phyloP scores from a whole-genome alignment of 2,888 invertebrate genomes.

The Aphodius sticticus region DNA sequence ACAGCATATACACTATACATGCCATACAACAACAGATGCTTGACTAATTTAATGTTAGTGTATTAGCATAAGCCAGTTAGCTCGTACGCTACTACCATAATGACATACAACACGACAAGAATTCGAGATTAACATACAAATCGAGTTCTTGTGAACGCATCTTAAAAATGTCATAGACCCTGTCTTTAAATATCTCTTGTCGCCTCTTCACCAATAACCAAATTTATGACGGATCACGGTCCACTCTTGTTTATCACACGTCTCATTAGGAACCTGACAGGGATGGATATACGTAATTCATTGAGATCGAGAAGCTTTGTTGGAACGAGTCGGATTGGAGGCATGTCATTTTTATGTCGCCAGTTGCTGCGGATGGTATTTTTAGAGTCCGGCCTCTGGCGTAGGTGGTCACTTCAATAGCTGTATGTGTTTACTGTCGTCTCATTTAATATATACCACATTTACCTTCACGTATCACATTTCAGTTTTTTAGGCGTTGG shows the following conservation, averaged over 20 bases:
- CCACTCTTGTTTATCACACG: neutral
- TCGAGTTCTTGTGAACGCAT: neutral
- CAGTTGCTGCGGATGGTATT: neutral
- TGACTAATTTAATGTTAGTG: neutral
- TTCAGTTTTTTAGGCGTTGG: neutral
- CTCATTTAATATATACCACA: neutral
- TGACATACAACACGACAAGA: neutral
- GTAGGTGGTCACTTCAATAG: constrained; percentile 4
- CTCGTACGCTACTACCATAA: neutral
- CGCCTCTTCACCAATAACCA: neutral
- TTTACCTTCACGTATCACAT: neutral
- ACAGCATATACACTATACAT: neutral
- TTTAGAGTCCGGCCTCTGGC: neutral
- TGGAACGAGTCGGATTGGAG: neutral
- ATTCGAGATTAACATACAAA: neutral
- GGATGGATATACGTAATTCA: neutral
- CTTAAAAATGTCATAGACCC: neutral
- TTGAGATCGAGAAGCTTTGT: neutral
- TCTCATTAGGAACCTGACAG: neutral
- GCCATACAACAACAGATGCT: neutral
- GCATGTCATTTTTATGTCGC: neutral
- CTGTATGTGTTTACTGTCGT: neutral
- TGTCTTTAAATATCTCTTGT: neutral
- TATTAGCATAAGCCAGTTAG: neutral
- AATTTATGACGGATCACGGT: neutral